These are phyloP conservation scores for Siphlonurus alternatus DNA, from an alignment of 2,888 invertebrate species.

Conservation along the genomic window DNA sequence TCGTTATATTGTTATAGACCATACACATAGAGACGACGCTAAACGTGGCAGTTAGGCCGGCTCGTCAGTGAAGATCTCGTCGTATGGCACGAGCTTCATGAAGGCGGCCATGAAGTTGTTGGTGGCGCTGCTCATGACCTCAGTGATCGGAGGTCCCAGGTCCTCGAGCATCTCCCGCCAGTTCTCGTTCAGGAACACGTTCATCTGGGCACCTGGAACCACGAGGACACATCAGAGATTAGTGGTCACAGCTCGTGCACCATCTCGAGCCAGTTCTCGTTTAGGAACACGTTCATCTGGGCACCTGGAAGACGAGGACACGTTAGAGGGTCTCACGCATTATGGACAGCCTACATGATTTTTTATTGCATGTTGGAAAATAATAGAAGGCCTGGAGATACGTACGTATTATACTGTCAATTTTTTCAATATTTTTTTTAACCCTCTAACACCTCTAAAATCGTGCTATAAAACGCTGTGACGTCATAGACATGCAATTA, in stretches of 20 bases:
- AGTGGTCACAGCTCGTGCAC: conserved; percentile 7
- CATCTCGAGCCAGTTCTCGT: conserved; percentile 9
- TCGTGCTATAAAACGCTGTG: too few species aligned
- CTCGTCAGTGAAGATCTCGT: conserved; percentile 2
- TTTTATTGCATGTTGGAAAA: too few species aligned
- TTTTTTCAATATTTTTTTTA: too few species aligned
- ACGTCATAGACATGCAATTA: too few species aligned
- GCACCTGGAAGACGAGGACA: conserved; percentile 6
- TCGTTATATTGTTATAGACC: too few species aligned
- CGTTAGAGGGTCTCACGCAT: too few species aligned
- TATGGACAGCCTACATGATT: too few species aligned
- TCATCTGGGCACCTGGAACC: conserved; percentile 7
- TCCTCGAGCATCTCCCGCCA: conserved; percentile 8
- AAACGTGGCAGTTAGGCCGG: too few species aligned
- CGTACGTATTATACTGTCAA: too few species aligned
- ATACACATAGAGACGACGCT: too few species aligned
- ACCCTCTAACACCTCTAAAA: too few species aligned
- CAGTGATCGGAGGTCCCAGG: conserved; percentile 6
- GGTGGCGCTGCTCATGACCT: conserved; percentile 5
- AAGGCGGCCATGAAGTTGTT: conserved; percentile 2
- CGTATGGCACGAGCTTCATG: conserved; percentile 4
- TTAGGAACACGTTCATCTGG: conserved; percentile 9
- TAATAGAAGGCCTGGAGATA: too few species aligned
- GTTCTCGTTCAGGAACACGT: conserved; percentile 9
- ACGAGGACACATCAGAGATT: not conserved